Conservation (phyloP, 2,888 invertebrate species). For the Aquatica leii region DNA sequence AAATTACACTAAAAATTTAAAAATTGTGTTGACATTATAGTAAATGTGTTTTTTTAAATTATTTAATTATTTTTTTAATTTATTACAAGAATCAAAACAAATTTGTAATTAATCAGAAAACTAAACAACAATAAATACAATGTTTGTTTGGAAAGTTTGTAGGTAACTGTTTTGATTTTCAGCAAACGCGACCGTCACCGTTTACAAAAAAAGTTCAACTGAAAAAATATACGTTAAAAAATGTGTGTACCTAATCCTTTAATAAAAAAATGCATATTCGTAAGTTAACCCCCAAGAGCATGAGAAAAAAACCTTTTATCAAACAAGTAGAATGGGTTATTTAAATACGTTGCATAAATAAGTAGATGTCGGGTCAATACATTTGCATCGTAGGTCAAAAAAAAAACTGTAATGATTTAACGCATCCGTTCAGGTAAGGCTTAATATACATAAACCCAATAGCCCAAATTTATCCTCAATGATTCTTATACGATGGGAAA, state of each 20-base stretch:
- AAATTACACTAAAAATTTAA: too few relatives aligned
- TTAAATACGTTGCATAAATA: slow-evolving; percentile 60
- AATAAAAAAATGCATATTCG: slow-evolving; percentile 31
- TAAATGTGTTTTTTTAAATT: too few relatives aligned
- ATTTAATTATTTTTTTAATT: too few relatives aligned
- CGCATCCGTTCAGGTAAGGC: slow-evolving; percentile 54
- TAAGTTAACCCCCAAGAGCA: slow-evolving; percentile 43
- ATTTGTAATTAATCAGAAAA: too few relatives aligned
- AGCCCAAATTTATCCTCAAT: slow-evolving; percentile 40
- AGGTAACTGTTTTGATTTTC: too few relatives aligned
- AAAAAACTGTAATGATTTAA: slow-evolving; percentile 58
- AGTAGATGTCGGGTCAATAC: slow-evolving; percentile 52
- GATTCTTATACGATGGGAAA: slow-evolving; percentile 37
- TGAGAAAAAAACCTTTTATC: slow-evolving; percentile 54
- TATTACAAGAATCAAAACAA: too few relatives aligned
- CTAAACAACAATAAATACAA: too few relatives aligned
- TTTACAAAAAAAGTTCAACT: slow-evolving; percentile 28
- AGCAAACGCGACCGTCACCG: not conserved
- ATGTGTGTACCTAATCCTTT: slow-evolving; percentile 30
- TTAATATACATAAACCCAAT: slow-evolving; percentile 36
- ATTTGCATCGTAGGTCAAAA: slow-evolving; percentile 59
- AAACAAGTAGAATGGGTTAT: slow-evolving; percentile 52
- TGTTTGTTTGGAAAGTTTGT: too few relatives aligned
- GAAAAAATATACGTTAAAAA: slow-evolving; percentile 34
- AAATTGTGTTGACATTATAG: too few relatives aligned